Evolutionary conservation across 2,888 invertebrate genomes (phyloP), one percentile per base, ranked within the genome.

Genomic region (Eupeodes latifasciatus): DNA sequence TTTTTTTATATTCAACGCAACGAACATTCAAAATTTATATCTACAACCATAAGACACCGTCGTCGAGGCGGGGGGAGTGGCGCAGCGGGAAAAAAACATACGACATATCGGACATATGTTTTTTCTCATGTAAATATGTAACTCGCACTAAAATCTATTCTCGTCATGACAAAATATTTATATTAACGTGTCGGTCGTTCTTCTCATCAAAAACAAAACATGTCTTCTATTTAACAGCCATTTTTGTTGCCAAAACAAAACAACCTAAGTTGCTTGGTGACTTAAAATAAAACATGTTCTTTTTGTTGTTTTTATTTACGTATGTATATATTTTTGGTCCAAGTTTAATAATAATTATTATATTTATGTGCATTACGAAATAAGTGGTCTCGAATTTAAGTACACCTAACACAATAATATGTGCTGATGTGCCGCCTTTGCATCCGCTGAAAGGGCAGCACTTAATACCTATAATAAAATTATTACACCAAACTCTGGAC

Each of bases 31-130:
- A 67, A 55, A 55, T 59, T 27, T 69, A 67, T 36, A 61, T 57
- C 51, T 27, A 81, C 62, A 27, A 27, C 62, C 16, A 14, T 40
- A 9, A 34, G 16, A 61, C 14, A 64, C 14, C 9, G 64, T 9
- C 19, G 19, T 1, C 27, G 27, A 1, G 19, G 27, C 27, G 27
- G 3, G 3, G 1, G 27, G 3, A 27, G 27, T 3, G 27, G 27
- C 27, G 27, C 27, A 2, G 27, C 2, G 27, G 27, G 3, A 27
- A 27, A 57, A 44, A 49, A 55, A 67, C 64, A 78, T 16, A 55
- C 34, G 10, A 74, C 77, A 69, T 40, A 61, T 76, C n/a, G 40
- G 75, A 51, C 88, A 85, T 75, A 85, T 85, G 81, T 88, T 85
- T 53, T 53, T 36, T 40, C 40, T 40, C 40, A 40, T 40, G 9